Percentiles rank a stretch among this genome's conserved stretches.
phyloP scores from a whole-genome alignment of 2,797 vertebrate species.

The Hipposideros larvatus region DNA sequence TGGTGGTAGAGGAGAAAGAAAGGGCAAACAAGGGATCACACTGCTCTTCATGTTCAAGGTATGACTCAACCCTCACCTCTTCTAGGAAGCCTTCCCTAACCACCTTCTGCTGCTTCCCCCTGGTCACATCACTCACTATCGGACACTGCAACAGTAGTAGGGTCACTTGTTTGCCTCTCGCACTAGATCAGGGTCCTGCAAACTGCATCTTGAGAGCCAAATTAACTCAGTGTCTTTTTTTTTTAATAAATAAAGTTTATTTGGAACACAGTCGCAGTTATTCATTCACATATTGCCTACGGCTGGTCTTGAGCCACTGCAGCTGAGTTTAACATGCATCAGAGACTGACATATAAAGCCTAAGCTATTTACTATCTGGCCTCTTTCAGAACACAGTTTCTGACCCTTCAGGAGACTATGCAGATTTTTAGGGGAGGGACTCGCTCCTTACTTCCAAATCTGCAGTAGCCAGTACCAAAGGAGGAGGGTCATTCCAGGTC shows the following conservation, averaged over 20 bases:
- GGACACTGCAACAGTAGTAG: neutral
- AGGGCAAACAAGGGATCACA: neutral
- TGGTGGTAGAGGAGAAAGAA: neutral
- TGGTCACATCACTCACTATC: neutral
- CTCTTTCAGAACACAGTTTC: neutral
- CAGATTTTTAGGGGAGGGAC: neutral
- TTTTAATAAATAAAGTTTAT: conserved; percentile 28
- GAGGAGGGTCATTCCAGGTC: neutral
- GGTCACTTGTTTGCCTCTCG: neutral
- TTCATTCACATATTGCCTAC: neutral
- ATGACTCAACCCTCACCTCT: neutral
- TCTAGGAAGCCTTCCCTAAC: neutral
- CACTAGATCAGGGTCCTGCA: neutral
- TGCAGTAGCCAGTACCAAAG: neutral
- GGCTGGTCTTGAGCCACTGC: neutral
- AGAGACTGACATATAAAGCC: neutral
- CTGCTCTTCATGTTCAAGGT: neutral
- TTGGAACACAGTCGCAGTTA: neutral
- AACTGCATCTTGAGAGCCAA: neutral
- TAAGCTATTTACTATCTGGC: neutral
- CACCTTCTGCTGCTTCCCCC: fast-evolving
- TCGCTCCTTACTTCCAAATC: neutral
- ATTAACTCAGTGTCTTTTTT: neutral
- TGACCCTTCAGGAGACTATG: neutral
- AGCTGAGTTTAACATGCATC: neutral